Conservation (phyloP, 92 coral and sea anemone species). For the Muricea muricata region DNA sequence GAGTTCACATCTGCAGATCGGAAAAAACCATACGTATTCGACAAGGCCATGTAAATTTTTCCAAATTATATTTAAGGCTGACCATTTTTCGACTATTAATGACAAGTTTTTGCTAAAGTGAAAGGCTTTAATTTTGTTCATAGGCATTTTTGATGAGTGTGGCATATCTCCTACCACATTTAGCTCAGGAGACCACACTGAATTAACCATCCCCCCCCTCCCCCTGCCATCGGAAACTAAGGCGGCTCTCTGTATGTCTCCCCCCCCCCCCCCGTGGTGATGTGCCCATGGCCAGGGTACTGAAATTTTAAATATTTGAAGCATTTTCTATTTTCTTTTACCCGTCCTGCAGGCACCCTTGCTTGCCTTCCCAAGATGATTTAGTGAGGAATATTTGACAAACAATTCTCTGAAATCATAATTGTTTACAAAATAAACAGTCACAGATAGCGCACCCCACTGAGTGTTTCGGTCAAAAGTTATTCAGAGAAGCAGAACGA, state of each 20-base stretch:
- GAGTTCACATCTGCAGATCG: no score
- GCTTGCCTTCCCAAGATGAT: not conserved
- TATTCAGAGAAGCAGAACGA: not conserved
- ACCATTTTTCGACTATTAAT: not conserved
- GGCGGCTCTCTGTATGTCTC: no score
- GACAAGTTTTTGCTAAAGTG: not conserved
- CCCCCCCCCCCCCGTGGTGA: no score
- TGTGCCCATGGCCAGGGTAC: no score
- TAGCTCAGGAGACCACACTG: not conserved
- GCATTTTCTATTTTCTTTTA: not conserved
- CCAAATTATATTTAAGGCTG: no score
- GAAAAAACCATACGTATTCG: no score
- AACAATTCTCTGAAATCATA: not conserved
- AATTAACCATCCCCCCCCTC: not conserved
- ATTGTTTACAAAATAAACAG: not conserved
- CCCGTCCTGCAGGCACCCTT: not conserved
- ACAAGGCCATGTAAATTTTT: no score
- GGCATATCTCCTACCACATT: not conserved
- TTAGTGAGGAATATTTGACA: not conserved
- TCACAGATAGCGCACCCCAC: not conserved
- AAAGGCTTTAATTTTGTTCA: not conserved
- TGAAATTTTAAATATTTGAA: not conserved
- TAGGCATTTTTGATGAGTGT: not conserved
- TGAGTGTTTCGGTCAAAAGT: not conserved
- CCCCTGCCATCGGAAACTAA: not conserved